These are phyloP conservation scores for Corythornis cristatus DNA, from an alignment of 2,113 vertebrate species.

Conservation along the genomic window DNA sequence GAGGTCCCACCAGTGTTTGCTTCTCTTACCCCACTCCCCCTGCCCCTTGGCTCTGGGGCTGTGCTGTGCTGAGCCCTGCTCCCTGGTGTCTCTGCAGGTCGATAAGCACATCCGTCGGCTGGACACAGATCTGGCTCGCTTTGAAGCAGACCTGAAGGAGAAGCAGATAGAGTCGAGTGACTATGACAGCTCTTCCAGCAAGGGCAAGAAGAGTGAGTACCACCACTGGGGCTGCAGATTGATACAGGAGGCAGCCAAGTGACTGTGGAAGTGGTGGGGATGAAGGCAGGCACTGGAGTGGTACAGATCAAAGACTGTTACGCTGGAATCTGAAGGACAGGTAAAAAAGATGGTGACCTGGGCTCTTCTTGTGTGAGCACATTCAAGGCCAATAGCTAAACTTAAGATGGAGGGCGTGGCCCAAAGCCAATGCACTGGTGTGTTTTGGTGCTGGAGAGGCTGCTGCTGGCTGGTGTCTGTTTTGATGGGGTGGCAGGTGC, in stretches of 20 bases:
- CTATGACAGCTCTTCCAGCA: conserved; percentile 95
- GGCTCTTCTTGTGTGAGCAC: conserved; percentile 1
- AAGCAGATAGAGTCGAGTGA: conserved; percentile 97
- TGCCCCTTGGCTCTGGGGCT: background rate
- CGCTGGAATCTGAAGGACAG: conserved; percentile 50
- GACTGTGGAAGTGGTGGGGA: conserved; percentile 50
- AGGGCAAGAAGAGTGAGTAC: conserved; percentile 94
- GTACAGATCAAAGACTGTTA: conserved; percentile 52
- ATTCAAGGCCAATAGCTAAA: background rate
- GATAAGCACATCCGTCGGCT: conserved; percentile 96
- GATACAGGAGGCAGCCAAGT: background rate
- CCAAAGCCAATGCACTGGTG: background rate
- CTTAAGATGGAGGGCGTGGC: background rate
- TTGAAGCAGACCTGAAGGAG: conserved; percentile 96
- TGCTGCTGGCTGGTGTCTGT: background rate
- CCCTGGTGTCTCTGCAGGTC: conserved; percentile 75
- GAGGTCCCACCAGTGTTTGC: background rate
- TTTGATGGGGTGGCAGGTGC: background rate
- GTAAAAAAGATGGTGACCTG: conserved; percentile 44
- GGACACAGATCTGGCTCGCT: conserved; percentile 95
- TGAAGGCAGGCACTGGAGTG: conserved; percentile 61
- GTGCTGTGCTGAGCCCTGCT: background rate
- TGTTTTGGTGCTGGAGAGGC: background rate
- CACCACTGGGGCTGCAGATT: conserved; percentile 54
- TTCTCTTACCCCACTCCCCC: background rate